Conservation (phyloP, 2,797 vertebrate species). For the Urophycis tenuis region DNA sequence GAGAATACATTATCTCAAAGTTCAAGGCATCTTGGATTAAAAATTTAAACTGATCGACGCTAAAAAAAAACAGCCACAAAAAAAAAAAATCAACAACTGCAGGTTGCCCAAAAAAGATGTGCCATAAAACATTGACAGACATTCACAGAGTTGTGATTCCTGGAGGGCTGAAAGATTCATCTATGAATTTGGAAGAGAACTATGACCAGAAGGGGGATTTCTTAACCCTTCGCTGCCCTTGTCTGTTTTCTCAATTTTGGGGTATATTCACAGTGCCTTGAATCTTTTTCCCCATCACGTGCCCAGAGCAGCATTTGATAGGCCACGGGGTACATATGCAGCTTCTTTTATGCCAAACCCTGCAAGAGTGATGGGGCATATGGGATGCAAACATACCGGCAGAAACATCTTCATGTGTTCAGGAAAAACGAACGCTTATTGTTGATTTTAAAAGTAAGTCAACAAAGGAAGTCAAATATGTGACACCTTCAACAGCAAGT, state of each 20-base stretch:
- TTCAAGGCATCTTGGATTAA: slow-evolving; percentile 28
- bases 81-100: slow-evolving; percentile 15
- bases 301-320: slow-evolving; percentile 43
- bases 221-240: slow-evolving; percentile 37
- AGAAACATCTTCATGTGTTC: neutral
- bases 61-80: slow-evolving; percentile 18
- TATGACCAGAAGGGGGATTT: slow-evolving; percentile 33
- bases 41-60: slow-evolving; percentile 23
- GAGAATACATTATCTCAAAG: slow-evolving; percentile 8
- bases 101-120: neutral
- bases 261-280: slow-evolving; percentile 20
- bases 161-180: slow-evolving; percentile 17
- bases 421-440: neutral
- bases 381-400: slow-evolving; percentile 49
- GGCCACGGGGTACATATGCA: slow-evolving; percentile 42
- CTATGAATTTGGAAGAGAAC: slow-evolving; percentile 21
- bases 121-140: slow-evolving; percentile 14
- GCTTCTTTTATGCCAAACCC: slow-evolving; percentile 34
- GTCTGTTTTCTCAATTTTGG: slow-evolving; percentile 24
- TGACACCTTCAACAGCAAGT: neutral
- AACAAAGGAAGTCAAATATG: neutral
- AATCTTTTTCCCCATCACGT: slow-evolving; percentile 43
- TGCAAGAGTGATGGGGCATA: slow-evolving; percentile 28
- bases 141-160: slow-evolving; percentile 8
- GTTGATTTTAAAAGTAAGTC: neutral